These are phyloP conservation scores for Actinia equina DNA, from an alignment of 64 coral and sea anemone genomes.

Conservation along the genomic window DNA sequence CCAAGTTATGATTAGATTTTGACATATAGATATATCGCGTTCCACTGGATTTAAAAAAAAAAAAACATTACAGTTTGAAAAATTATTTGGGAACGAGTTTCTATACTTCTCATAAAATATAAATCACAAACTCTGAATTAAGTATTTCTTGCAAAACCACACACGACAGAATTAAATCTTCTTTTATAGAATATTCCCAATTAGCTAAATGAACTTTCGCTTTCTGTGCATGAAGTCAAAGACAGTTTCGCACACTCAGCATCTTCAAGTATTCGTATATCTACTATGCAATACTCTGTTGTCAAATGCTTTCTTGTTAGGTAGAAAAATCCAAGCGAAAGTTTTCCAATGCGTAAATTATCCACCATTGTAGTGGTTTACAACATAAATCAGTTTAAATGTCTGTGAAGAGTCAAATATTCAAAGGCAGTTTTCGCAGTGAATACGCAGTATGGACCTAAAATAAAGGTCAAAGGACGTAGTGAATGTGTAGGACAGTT, in stretches of 20 bases:
- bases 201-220: background rate
- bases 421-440: background rate
- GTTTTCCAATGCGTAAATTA: background rate
- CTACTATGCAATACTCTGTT: background rate
- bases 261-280: background rate
- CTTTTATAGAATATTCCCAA: background rate
- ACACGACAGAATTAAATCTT: background rate
- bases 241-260: background rate
- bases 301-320: background rate
- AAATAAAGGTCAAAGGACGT: conserved; percentile 1
- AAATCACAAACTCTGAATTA: background rate
- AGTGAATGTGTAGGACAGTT: background rate
- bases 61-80: background rate
- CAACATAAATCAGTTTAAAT: background rate
- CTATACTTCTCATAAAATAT: conserved; percentile 9
- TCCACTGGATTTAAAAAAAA: background rate
- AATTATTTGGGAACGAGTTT: background rate
- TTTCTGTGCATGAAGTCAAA: background rate
- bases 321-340: background rate
- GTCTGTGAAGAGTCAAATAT: background rate
- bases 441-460: background rate
- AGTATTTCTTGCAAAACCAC: conserved; percentile 7
- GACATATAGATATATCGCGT: background rate
- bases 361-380: background rate
- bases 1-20: background rate